Evolutionary conservation across 2,888 invertebrate species (phyloP), one percentile per base, ranked within the genome.

Genomic region (Machimus atricapillus): DNA sequence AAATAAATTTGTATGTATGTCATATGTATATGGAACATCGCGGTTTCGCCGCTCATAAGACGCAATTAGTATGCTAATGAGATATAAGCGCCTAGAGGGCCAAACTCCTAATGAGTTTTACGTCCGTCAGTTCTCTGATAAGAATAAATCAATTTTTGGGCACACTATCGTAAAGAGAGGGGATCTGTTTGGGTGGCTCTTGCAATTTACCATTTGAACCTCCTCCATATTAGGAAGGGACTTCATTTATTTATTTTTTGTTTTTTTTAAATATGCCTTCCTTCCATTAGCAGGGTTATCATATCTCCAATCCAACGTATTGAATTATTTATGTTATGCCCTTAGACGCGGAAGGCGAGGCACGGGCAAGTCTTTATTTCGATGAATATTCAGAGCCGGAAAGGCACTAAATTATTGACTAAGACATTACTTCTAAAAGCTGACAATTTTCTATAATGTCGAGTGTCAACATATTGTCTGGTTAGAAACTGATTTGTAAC

Each of bases 1-100:
- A 37, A 66, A 66, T 82, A 82, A 58, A 27, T 66, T 19, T 66
- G 58, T 82, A 82, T 37, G 82, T 82, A 66, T 66, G 82, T 82
- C 82, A 82, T 82, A 82, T n/a, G n/a, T n/a, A n/a, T 82, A 52
- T 82, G 56, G 58, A 82, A n/a, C 58, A 58, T 8, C 19, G 34
- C 40, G 79, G 58, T n/a, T 58, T 82, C 66, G 14, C 37, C 14
- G 78, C n/a, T 56, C 31, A 66, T 58, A 52, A 31, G 37, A 37
- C 66, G 58, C n/a, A 37, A 82, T 58, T 82, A 66, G 34, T 37
- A 82, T 82, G 82, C 58, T 82, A 82, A 82, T 82, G 82, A 82
- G 23, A 40, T 82, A 37, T 66, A 82, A 82, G 58, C 66, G 82
- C 66, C 58, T n/a, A n/a, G 19, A 76, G 37, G 9, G 16, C 19